Conservation (phyloP, 1,140 invertebrate species). For the Brachionus plicatilis region DNA sequence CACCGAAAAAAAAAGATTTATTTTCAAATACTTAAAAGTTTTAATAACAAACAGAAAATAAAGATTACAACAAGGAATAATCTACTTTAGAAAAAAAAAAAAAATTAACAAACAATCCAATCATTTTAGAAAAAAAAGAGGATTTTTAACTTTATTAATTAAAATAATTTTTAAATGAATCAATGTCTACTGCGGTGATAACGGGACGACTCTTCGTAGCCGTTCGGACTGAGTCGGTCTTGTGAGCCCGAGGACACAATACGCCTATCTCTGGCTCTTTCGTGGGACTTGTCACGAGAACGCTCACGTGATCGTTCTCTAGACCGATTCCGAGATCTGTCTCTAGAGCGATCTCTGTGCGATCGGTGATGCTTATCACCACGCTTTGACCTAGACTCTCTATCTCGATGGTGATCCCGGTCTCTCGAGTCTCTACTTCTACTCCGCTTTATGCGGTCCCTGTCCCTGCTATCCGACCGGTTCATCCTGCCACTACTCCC, state of each 20-base stretch:
- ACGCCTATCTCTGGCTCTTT: neutral
- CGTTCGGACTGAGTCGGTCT: neutral
- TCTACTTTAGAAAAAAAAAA: neutral
- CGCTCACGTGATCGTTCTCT: neutral
- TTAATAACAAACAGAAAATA: neutral
- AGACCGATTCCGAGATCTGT: slow-evolving; percentile 5
- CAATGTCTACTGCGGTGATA: slow-evolving; percentile 14
- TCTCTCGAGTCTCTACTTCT: slow-evolving; percentile 19
- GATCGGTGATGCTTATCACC: slow-evolving; percentile 27
- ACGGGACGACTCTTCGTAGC: neutral
- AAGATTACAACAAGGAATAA: neutral
- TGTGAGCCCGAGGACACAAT: neutral
- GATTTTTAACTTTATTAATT: neutral
- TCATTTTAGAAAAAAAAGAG: neutral
- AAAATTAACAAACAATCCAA: neutral
- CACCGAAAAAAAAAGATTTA: neutral
- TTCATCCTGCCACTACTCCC: neutral
- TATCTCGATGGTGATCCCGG: slow-evolving; percentile 9
- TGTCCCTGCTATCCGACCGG: neutral
- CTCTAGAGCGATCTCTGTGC: slow-evolving; percentile 27
- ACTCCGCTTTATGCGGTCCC: slow-evolving; percentile 6
- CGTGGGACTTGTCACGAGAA: neutral
- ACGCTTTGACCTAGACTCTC: neutral
- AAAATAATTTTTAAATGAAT: neutral
- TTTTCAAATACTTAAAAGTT: neutral